A percentile compares a stretch with the other conserved stretches of the same genome.
Evolutionary conservation across 2,797 vertebrate genomes (phyloP).

Genomic region (Epinephelus malabaricus): DNA sequence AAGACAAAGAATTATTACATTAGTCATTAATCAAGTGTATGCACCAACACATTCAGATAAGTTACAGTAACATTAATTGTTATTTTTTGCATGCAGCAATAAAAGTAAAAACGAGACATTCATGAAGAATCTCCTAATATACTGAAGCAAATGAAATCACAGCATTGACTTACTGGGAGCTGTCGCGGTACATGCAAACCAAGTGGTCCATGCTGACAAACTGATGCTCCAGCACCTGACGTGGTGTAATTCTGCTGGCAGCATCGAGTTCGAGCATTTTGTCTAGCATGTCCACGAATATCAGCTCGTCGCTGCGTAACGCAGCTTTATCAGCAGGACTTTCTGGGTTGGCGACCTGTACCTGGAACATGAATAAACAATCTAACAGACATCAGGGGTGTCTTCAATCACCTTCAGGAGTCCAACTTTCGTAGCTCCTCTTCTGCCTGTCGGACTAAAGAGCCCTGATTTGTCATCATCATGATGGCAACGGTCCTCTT

Average conservation of each 20-base stretch:
- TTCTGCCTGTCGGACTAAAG: background rate
- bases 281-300: slow-evolving; percentile 16
- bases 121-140: background rate
- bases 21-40: background rate
- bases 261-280: slow-evolving; percentile 14
- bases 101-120: background rate
- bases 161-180: slow-evolving; percentile 15
- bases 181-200: accelerated
- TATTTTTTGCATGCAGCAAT: background rate
- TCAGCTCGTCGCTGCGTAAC: background rate
- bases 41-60: background rate
- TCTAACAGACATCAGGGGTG: background rate
- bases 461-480: background rate
- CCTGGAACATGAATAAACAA: slow-evolving; percentile 1
- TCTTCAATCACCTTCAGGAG: background rate
- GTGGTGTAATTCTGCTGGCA: background rate
- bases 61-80: background rate
- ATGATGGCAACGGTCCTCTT: slow-evolving; percentile 28
- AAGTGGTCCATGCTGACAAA: slow-evolving; percentile 10
- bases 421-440: slow-evolving; percentile 6
- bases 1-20: background rate
- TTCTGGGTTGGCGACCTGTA: accelerated
- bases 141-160: background rate
- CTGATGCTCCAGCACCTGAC: slow-evolving; percentile 9
- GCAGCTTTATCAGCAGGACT: background rate